phyloP scores from a whole-genome alignment of 2,888 invertebrate species.

The Drosophila histrio region DNA sequence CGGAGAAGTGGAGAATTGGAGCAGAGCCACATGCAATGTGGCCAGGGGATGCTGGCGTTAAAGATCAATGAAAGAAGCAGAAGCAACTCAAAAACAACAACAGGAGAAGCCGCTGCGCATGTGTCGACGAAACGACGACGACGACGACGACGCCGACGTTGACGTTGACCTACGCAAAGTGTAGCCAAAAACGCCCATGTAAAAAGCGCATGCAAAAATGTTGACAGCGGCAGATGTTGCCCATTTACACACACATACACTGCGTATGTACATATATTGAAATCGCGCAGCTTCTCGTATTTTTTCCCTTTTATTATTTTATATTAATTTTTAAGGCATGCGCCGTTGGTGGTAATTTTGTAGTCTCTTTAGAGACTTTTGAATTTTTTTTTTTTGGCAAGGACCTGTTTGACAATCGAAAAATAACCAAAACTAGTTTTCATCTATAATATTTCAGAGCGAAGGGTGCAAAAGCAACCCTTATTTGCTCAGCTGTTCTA shows the following conservation, averaged over 20 bases:
- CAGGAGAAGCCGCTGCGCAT: conserved; percentile 55
- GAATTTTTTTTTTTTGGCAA: conserved; percentile 24
- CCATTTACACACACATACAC: conserved; percentile 40
- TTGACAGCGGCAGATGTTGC: conserved; percentile 69
- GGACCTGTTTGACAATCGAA: conserved; percentile 50
- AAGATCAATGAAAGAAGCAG: conserved; percentile 72
- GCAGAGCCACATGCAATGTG: conserved; percentile 54
- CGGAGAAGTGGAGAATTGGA: conserved; percentile 24
- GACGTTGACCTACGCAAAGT: conserved; percentile 82
- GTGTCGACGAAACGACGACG: no score
- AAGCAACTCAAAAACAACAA: conserved; percentile 25
- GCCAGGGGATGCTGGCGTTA: conserved; percentile 59
- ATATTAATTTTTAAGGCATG: conserved; percentile 51
- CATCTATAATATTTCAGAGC: conserved; percentile 11
- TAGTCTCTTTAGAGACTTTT: conserved; percentile 25
- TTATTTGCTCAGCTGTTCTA: conserved; percentile 63
- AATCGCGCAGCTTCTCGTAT: conserved; percentile 60
- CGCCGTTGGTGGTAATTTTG: conserved; percentile 74
- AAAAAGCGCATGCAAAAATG: conserved; percentile 65
- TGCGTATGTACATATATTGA: conserved; percentile 48
- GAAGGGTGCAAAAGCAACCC: conserved; percentile 48
- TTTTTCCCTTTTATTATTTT: conserved; percentile 19
- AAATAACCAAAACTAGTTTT: conserved; percentile 55
- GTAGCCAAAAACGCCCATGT: conserved; percentile 58
- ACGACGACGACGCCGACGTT: conserved; percentile 39